Evolutionary conservation across 2,888 invertebrate species (phyloP).

Genomic region (Drosophila sordidula): DNA sequence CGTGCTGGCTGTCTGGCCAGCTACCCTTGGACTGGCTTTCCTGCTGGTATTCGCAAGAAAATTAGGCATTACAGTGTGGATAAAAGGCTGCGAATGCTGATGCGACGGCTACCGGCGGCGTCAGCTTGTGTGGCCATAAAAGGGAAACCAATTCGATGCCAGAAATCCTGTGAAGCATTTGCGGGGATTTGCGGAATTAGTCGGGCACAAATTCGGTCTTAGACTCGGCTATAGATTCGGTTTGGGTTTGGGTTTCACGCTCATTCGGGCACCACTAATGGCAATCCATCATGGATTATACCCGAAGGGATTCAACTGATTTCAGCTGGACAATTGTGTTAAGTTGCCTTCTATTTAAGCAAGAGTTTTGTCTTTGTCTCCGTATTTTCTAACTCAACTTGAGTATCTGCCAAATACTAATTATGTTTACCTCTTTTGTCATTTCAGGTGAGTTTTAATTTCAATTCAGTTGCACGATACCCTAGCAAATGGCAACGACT

Average conservation of each 20-base stretch:
- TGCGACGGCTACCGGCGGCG: constrained; percentile 12
- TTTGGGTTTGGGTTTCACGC: constrained; percentile 9
- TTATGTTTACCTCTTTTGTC: constrained; percentile 19
- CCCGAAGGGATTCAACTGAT: constrained; percentile 25
- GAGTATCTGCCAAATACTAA: constrained; percentile 24
- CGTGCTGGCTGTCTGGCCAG: constrained; percentile 21
- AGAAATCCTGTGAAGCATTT: constrained; percentile 71
- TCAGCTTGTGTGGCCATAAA: constrained; percentile 38
- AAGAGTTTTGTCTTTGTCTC: too few relatives aligned
- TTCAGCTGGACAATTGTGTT: constrained; percentile 30
- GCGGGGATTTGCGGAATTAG: constrained; percentile 73
- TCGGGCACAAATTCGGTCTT: constrained; percentile 44
- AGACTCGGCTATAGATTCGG: constrained; percentile 7
- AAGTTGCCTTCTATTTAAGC: background rate
- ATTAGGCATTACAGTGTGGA: constrained; percentile 74
- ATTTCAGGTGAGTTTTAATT: constrained; percentile 66
- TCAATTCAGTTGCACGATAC: constrained; percentile 23
- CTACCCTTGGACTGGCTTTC: constrained; percentile 20
- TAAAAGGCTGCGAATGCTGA: constrained; percentile 52
- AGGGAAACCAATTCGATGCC: constrained; percentile 59
- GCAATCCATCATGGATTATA: constrained; percentile 35
- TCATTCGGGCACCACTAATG: constrained; percentile 25
- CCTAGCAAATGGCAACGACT: constrained; percentile 47
- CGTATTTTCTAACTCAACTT: too few relatives aligned
- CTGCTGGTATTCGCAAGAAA: constrained; percentile 48